Conservation (phyloP, 2,888 invertebrate species). For the Andrena hattorfiana region DNA sequence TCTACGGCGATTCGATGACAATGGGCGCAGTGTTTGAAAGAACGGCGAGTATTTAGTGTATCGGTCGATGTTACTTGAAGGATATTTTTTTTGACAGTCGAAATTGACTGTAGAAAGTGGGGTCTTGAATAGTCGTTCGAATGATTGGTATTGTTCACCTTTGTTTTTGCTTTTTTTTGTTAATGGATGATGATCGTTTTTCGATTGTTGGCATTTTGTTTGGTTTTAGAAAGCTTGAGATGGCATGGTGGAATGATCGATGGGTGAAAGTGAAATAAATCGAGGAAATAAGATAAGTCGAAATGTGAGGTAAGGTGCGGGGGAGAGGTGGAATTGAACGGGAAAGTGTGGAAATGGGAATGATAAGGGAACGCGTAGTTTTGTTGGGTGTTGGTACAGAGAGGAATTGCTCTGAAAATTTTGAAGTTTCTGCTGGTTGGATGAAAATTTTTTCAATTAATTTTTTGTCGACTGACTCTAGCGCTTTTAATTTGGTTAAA, state of each 20-base stretch:
- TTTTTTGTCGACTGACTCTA: too few relatives aligned
- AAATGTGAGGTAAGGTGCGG: not conserved
- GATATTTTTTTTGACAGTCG: not conserved
- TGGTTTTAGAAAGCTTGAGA: not conserved
- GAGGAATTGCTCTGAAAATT: too few relatives aligned
- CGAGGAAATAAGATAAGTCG: not conserved
- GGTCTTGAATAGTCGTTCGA: not conserved
- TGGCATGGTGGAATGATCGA: slow-evolving; percentile 4
- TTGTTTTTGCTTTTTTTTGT: not conserved
- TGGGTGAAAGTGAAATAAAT: slow-evolving; percentile 16
- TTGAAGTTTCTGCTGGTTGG: too few relatives aligned
- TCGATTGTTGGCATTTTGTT: not conserved
- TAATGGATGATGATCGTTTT: not conserved
- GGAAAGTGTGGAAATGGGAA: not conserved
- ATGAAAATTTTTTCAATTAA: too few relatives aligned
- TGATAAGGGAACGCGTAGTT: too few relatives aligned
- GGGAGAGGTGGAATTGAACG: not conserved
- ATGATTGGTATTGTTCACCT: not conserved
- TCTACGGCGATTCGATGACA: not conserved
- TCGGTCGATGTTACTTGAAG: not conserved
- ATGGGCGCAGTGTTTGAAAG: not conserved
- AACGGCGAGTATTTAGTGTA: not conserved
- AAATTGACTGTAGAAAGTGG: not conserved
- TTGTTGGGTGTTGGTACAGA: too few relatives aligned
- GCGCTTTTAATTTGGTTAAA: too few relatives aligned